phyloP scores from a whole-genome alignment of 2,797 vertebrate species.

The Erethizon dorsatum region DNA sequence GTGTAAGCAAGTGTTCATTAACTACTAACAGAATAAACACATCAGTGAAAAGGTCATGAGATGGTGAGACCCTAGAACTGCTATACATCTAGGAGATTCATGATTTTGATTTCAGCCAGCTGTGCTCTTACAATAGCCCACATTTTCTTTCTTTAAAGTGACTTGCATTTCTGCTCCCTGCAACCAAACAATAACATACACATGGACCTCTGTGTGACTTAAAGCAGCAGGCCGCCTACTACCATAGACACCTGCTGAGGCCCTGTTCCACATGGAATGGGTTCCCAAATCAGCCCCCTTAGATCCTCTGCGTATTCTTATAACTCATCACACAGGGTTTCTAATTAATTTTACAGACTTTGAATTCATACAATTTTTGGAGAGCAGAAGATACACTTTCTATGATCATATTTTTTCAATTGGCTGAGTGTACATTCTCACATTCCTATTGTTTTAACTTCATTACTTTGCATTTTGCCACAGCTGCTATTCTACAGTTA shows the following conservation, averaged over 20 bases:
- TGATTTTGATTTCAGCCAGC: not conserved
- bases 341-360: slow-evolving; percentile 40
- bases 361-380: slow-evolving; percentile 37
- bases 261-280: not conserved
- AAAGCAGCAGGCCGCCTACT: not conserved
- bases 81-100: not conserved
- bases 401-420: slow-evolving; percentile 32
- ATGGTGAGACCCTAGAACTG: not conserved
- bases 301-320: not conserved
- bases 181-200: not conserved
- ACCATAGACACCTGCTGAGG: not conserved
- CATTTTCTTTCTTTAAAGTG: not conserved
- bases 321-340: not conserved
- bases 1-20: not conserved
- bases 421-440: not conserved
- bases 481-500: not conserved
- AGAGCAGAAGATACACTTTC: slow-evolving; percentile 38
- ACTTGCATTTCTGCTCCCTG: not conserved
- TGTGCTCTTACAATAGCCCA: not conserved
- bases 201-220: not conserved
- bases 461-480: slow-evolving; percentile 29
- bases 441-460: slow-evolving; percentile 24
- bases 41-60: not conserved
- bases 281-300: not conserved
- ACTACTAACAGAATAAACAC: slow-evolving; percentile 8